These are phyloP conservation scores for Eupithecia subumbrata DNA, from an alignment of 2,888 invertebrate genomes.

Conservation along the genomic window DNA sequence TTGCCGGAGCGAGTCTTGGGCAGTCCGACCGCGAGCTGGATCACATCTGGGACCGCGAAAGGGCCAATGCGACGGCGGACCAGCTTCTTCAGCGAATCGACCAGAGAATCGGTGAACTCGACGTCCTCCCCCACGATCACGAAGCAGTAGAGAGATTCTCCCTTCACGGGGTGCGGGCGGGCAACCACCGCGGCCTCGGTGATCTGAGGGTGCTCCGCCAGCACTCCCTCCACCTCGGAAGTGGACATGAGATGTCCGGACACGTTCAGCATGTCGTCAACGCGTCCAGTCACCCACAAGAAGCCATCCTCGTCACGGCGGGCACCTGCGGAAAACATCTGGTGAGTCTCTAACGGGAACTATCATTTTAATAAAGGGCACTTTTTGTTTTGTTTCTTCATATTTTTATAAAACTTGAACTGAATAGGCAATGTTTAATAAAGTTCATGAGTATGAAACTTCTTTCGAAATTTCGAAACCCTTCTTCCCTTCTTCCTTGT, in stretches of 20 bases:
- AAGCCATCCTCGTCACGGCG: constrained; percentile 96
- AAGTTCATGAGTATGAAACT: too few species aligned
- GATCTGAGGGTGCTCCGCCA: constrained; percentile 90
- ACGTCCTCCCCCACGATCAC: constrained; percentile 94
- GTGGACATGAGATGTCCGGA: constrained; percentile 99
- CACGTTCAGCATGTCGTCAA: constrained; percentile 99
- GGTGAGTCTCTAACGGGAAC: neutral
- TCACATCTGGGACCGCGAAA: constrained; percentile 97
- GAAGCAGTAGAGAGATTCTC: constrained; percentile 98
- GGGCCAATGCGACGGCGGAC: constrained; percentile 97
- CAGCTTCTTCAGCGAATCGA: constrained; percentile 88
- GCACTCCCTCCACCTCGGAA: constrained; percentile 94
- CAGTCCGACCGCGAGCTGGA: constrained; percentile 96
- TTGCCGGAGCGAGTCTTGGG: constrained; percentile 99
- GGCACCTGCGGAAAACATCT: constrained; percentile 86
- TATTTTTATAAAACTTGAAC: neutral
- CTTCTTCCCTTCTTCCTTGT: too few species aligned
- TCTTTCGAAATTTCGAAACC: too few species aligned
- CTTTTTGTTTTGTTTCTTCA: neutral
- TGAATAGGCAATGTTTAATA: neutral
- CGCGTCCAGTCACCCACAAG: constrained; percentile 97
- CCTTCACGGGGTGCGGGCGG: constrained; percentile 96
- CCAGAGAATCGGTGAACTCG: constrained; percentile 87
- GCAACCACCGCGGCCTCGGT: constrained; percentile 98
- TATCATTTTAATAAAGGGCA: neutral